Conservation (phyloP, 2,113 vertebrate genomes). For the Gasterosteus nipponicus region DNA sequence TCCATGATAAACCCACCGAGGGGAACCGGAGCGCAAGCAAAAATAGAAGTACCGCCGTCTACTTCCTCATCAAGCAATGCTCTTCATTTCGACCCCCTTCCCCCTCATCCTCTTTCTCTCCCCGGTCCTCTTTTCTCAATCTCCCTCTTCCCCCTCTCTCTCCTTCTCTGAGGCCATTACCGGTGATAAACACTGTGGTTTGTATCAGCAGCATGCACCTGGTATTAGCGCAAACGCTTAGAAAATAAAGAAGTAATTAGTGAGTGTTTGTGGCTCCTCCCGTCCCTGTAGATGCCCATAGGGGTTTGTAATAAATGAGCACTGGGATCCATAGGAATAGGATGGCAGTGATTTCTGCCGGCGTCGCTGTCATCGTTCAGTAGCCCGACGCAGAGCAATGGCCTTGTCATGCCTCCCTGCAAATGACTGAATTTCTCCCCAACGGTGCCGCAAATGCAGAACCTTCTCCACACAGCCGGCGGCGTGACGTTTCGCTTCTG, state of each 20-base stretch:
- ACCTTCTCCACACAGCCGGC: slow-evolving; percentile 2
- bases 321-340: slow-evolving; percentile 63
- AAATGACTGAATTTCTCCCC: slow-evolving; percentile 61
- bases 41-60: slow-evolving; percentile 55
- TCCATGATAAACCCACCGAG: slow-evolving; percentile 69
- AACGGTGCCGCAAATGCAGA: slow-evolving; percentile 51
- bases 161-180: slow-evolving; percentile 71
- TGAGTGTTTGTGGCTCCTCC: slow-evolving; percentile 64
- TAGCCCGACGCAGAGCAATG: slow-evolving; percentile 66
- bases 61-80: slow-evolving; percentile 62
- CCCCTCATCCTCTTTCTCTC: neutral
- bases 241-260: slow-evolving; percentile 75
- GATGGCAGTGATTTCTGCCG: slow-evolving; percentile 59
- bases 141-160: slow-evolving; percentile 14
- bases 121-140: neutral
- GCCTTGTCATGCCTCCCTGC: slow-evolving; percentile 62
- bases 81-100: slow-evolving; percentile 29
- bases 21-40: slow-evolving; percentile 40
- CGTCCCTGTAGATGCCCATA: slow-evolving; percentile 69
- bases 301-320: slow-evolving; percentile 70
- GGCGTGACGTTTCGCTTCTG: slow-evolving; percentile 21
- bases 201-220: slow-evolving; percentile 81
- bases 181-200: slow-evolving; percentile 76
- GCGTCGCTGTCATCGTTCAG: slow-evolving; percentile 68
- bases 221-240: slow-evolving; percentile 75